Base-by-base conservation (phyloP, 1,140 invertebrate genomes). In the Piezodorus guildinii region DNA sequence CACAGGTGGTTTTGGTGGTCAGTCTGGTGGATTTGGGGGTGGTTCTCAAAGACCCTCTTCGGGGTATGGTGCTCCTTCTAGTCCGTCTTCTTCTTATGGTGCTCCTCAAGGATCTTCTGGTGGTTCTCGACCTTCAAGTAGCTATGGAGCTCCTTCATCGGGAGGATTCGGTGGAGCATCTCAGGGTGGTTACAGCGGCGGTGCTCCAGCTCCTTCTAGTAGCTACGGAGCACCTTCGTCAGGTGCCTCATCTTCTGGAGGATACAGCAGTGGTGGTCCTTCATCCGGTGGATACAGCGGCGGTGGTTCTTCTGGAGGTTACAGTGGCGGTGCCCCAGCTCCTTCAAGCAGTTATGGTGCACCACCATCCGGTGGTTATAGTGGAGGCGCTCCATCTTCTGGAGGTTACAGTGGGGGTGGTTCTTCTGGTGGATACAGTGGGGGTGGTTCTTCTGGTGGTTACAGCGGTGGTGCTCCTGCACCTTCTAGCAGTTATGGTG, bases 71-170 rank as follows among this genome's bases (percentile, higher is more conserved):
- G 63, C 58, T 19, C 63, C 63, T 4, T 46, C 39, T 6, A 6
- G 39, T 8, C 61, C 27, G 6, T 21, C 39, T 14, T 12, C 16
- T 23, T 17, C 17, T 6, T 60, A 27, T 44, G 52, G 56, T 16
- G 21, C 14, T 30, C 21, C 27, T 30, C 17, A 21, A 19, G 21
- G 25, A 8, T 5, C 23, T 45, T n/a, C 16, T 9, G 21, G 19
- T 56, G 27, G 61, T 21, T 14, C 62, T 43, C 14, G 34, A 30
- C 68, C 68, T 64, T 67, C 68, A 8, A 46, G 62, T 6, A 62
- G 64, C 27, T 70, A 70, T 54, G 67, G 67, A 16, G 56, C 67
- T 14, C 68, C 69, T 61, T 43, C 65, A 6, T 23, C 16, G 3
- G 51, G 51, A 3, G 51, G 51, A 4, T 46, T 12, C 14, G 51